Conservation (phyloP, 1,140 invertebrate species). For the Drosophila varians region DNA sequence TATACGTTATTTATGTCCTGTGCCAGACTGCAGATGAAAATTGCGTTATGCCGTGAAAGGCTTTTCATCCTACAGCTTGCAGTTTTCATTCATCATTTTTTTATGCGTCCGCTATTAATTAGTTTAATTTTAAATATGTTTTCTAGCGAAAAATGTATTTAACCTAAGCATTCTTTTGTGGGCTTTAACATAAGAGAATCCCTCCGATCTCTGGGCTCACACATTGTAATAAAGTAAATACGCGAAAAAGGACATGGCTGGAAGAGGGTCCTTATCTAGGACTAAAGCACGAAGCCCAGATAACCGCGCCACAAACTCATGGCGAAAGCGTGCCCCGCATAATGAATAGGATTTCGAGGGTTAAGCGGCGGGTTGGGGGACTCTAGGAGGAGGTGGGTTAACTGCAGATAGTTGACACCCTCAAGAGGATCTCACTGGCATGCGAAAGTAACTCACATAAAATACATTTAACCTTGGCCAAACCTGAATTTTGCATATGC, state of each 20-base stretch:
- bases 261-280: conserved; percentile 33
- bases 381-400: conserved; percentile 9
- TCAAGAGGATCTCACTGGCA: conserved; percentile 11
- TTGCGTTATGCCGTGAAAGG: conserved; percentile 18
- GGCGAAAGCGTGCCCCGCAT: conserved; percentile 63
- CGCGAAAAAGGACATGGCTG: conserved; percentile 7
- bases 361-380: background rate
- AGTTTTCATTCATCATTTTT: background rate
- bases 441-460: conserved; percentile 2
- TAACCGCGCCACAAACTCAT: conserved; percentile 60
- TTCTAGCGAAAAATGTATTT: too few relatives aligned
- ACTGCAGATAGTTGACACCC: conserved; percentile 11
- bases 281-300: conserved; percentile 43
- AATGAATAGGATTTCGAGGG: conserved; percentile 56
- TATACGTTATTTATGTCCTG: conserved; percentile 77
- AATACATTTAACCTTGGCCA: conserved; percentile 26
- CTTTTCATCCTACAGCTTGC: conserved; percentile 25
- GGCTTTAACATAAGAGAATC: conserved; percentile 23
- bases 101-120: background rate
- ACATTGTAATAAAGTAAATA: conserved; percentile 49
- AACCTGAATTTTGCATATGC: background rate
- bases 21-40: conserved; percentile 62
- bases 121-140: background rate
- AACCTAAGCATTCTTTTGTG: too few relatives aligned
- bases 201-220: conserved; percentile 31